Conservation (phyloP, 2,113 vertebrate species). For the Corynorhinus townsendii region DNA sequence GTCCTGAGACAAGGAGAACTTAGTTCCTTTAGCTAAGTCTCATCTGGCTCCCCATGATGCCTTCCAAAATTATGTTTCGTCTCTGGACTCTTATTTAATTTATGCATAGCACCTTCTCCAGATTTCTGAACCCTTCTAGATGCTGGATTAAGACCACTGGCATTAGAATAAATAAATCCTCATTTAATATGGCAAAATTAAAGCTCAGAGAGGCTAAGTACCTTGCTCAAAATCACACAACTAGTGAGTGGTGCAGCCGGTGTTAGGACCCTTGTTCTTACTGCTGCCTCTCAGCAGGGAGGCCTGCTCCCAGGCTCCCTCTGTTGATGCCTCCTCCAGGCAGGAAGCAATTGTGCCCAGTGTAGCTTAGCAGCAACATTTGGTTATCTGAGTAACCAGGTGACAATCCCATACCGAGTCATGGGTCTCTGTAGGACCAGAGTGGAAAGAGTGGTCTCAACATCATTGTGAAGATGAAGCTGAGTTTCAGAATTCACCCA, state of each 20-base stretch:
- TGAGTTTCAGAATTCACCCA: background rate
- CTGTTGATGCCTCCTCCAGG: background rate
- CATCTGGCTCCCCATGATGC: too few species aligned
- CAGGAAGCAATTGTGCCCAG: too few species aligned
- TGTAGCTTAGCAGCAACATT: background rate
- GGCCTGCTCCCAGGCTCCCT: too few species aligned
- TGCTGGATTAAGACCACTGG: too few species aligned
- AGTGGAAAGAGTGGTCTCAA: background rate
- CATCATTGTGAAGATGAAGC: background rate
- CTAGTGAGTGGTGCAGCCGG: too few species aligned
- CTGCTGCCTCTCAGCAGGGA: background rate
- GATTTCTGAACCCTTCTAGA: too few species aligned
- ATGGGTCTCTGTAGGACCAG: background rate
- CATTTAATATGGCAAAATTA: background rate
- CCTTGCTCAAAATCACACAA: background rate
- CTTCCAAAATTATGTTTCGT: too few species aligned
- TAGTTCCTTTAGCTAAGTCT: too few species aligned
- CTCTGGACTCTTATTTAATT: too few species aligned
- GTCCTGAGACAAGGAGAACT: too few species aligned
- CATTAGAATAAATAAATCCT: background rate
- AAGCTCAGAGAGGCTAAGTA: background rate
- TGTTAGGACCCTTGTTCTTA: background rate
- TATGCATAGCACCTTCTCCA: too few species aligned
- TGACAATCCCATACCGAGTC: background rate
- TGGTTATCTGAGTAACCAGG: background rate